phyloP scores from a whole-genome alignment of 1,140 invertebrate species.

The Hycleus phaleratus region DNA sequence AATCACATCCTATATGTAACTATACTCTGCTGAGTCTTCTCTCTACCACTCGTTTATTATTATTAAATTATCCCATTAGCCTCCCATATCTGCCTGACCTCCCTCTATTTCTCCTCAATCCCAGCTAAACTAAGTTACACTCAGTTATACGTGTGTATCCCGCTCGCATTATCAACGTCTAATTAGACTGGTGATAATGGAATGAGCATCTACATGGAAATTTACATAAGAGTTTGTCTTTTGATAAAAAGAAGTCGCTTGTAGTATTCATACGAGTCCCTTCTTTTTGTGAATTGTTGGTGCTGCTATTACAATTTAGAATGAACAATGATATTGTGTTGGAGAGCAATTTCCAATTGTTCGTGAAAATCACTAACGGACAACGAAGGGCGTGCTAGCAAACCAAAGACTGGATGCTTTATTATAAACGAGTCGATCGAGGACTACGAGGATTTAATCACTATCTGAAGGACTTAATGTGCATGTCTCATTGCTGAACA shows the following conservation, averaged over 20 bases:
- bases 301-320: conserved; percentile 12
- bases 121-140: too few species aligned
- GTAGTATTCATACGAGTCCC: too few species aligned
- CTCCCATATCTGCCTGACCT: conserved; percentile 1
- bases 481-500: conserved; percentile 5
- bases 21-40: neutral
- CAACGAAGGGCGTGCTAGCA: neutral
- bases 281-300: neutral
- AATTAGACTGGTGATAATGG: too few species aligned
- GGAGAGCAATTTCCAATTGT: conserved; percentile 14
- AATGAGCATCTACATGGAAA: too few species aligned
- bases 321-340: conserved; percentile 14
- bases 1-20: neutral
- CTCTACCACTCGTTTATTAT: conserved; percentile 9
- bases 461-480: conserved; percentile 9
- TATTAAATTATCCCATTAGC: conserved; percentile 14
- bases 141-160: too few species aligned
- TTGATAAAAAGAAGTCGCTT: too few species aligned
- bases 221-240: too few species aligned
- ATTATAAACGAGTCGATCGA: neutral
- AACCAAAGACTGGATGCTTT: neutral
- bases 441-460: conserved; percentile 5
- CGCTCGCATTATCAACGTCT: too few species aligned
- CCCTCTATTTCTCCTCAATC: too few species aligned
- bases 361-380: conserved; percentile 11